Conservation (phyloP, 1,140 invertebrate genomes). For the Scaptomyza montana region DNA sequence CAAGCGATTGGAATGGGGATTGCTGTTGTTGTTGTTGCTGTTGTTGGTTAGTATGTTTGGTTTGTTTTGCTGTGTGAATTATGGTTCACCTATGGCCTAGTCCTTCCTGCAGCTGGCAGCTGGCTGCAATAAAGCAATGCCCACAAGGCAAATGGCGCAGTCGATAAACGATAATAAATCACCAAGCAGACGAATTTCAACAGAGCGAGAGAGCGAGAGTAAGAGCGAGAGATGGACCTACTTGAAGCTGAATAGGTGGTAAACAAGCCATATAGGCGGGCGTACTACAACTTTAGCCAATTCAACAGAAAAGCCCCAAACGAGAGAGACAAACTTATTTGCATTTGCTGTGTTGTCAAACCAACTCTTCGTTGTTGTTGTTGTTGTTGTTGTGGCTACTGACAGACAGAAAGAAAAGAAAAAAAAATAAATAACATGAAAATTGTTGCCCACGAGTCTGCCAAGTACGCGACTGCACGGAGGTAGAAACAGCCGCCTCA, state of each 20-base stretch:
- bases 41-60: too few species aligned
- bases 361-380: constrained; percentile 39
- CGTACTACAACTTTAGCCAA: constrained; percentile 31
- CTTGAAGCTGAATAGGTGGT: constrained; percentile 48
- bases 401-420: constrained; percentile 46
- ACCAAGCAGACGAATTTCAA: constrained; percentile 10
- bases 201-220: not conserved
- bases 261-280: constrained; percentile 47
- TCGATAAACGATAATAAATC: constrained; percentile 61
- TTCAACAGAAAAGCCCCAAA: constrained; percentile 38
- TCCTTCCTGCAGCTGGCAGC: constrained; percentile 6
- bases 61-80: constrained; percentile 70
- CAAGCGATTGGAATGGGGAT: constrained; percentile 13
- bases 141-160: constrained; percentile 70
- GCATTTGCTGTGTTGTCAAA: constrained; percentile 64
- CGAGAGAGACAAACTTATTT: constrained; percentile 68
- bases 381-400: constrained; percentile 48
- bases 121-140: constrained; percentile 14
- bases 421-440: constrained; percentile 62
- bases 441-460: constrained; percentile 82
- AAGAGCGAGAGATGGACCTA: not conserved
- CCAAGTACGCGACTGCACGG: constrained; percentile 57
- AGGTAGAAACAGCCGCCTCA: constrained; percentile 1
- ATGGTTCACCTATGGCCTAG: constrained; percentile 56
- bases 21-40: not conserved